Evolutionary conservation across 2,888 invertebrate genomes (phyloP).

Genomic region (Scaptomyza tumidula): DNA sequence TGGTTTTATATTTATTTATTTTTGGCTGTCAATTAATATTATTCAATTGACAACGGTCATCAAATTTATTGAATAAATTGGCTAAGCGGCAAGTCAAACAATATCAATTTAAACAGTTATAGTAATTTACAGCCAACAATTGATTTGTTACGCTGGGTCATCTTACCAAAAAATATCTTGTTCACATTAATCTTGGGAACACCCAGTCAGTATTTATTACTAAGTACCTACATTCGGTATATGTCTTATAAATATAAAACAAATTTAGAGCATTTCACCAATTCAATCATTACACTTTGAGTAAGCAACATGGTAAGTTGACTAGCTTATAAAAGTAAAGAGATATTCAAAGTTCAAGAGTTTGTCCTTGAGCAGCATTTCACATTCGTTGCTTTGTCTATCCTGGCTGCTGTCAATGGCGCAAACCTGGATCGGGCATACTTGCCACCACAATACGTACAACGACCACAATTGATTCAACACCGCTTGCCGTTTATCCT

Average conservation of each 20-base stretch:
- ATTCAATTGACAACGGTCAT: constrained; percentile 1
- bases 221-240: constrained; percentile 3
- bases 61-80: constrained; percentile 15
- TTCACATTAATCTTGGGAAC: constrained; percentile 15
- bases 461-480: not conserved
- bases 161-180: constrained; percentile 3
- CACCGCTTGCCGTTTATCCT: constrained; percentile 10
- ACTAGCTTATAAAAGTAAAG: not conserved
- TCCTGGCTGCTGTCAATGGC: constrained; percentile 28
- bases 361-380: constrained; percentile 27
- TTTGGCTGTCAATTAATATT: constrained; percentile 20
- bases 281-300: constrained; percentile 37
- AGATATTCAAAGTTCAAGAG: not conserved
- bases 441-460: constrained; percentile 31
- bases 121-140: constrained; percentile 27
- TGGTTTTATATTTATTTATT: constrained; percentile 22
- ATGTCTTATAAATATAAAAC: constrained; percentile 58
- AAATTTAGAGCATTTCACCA: constrained; percentile 23
- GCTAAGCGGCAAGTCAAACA: constrained; percentile 18
- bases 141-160: constrained; percentile 40
- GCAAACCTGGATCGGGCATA: constrained; percentile 24
- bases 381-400: constrained; percentile 16
- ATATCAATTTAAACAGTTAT: constrained; percentile 35
- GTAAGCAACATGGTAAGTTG: constrained; percentile 64
- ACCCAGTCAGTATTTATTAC: not conserved